phyloP scores from a whole-genome alignment of 2,113 vertebrate species.

The Amblyornis subalaris region DNA sequence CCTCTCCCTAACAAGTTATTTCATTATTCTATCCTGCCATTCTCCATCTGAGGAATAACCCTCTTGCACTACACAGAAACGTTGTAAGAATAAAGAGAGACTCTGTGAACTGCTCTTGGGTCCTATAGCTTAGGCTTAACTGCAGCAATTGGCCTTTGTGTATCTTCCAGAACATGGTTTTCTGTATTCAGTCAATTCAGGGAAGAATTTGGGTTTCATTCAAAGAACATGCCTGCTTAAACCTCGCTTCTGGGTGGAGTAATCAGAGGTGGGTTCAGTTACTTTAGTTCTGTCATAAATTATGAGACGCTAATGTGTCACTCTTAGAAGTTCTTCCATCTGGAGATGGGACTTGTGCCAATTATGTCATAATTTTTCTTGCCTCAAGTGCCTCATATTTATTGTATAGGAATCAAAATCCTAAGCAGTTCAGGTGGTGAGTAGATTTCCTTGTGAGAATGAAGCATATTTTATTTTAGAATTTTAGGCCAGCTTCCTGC shows the following conservation, averaged over 20 bases:
- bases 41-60: not conserved
- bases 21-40: not conserved
- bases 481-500: conserved; percentile 46
- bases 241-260: conserved; percentile 28
- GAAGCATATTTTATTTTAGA: conserved; percentile 18
- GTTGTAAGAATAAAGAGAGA: not conserved
- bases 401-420: conserved; percentile 34
- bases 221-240: conserved; percentile 26
- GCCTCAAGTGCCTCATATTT: conserved; percentile 40
- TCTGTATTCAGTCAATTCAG: not conserved
- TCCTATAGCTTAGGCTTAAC: not conserved
- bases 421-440: conserved; percentile 37
- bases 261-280: conserved; percentile 1
- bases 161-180: not conserved
- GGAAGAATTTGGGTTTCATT: conserved; percentile 26
- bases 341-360: conserved; percentile 61
- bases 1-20: not conserved
- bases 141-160: not conserved
- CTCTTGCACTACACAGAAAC: not conserved
- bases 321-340: conserved; percentile 54
- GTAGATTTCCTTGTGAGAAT: conserved; percentile 14
- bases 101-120: not conserved
- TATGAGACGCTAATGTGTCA: conserved; percentile 12
- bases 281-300: conserved; percentile 54
- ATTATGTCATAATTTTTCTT: conserved; percentile 53